Base-by-base conservation (phyloP, 35 echinoderm and acorn worm species). In the Ophioderma brevispina region DNA sequence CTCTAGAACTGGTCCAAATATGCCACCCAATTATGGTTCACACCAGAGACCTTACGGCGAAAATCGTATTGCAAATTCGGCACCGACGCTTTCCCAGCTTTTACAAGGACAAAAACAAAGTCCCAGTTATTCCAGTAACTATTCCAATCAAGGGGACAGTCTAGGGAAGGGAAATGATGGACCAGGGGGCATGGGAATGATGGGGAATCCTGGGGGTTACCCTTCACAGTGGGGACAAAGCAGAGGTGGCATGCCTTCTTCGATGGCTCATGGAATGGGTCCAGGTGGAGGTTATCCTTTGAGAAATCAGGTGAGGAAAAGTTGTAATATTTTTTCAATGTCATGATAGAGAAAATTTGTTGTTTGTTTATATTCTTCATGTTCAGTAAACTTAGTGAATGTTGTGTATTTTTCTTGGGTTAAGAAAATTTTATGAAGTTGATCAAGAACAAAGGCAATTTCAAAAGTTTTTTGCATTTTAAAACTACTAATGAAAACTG, bases 81-180 rank as follows among this genome's bases (percentile, higher is more conserved):
- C 97, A 31, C 97, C 97, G 43, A 99, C 97, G 43, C 97, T 99
- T 85, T 99, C 97, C 81, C 97, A 99, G 80, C 86, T 99, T 77
- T 88, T 99, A 63, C 97, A 99, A 92, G 97, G 97, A 93, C 97
- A 99, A 86, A 99, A 99, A 81, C 90, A 94, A 37, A 82, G 49
- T 55, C 89, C 91, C 77, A 92, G 80, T 84, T 93, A 89, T 86
- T 82, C 87, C 34, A 90, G 87, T 76, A 90, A 81, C 85, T 92
- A 85, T 93, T 56, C 90, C 15, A 82, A 81, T 78, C 94, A 87
- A 79, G 88, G 84, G 35, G 94, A 96, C 76, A 81, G 28, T 87
- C 37, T 84, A 86, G 86, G 87, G n/a, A 92, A 88, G 35, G 94
- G 94, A 70, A 82, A 82, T 31, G 94, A 96, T 82, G 34, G 46